Conservation (phyloP, 2,797 vertebrate species). For the Amblyopsis hoosieri region DNA sequence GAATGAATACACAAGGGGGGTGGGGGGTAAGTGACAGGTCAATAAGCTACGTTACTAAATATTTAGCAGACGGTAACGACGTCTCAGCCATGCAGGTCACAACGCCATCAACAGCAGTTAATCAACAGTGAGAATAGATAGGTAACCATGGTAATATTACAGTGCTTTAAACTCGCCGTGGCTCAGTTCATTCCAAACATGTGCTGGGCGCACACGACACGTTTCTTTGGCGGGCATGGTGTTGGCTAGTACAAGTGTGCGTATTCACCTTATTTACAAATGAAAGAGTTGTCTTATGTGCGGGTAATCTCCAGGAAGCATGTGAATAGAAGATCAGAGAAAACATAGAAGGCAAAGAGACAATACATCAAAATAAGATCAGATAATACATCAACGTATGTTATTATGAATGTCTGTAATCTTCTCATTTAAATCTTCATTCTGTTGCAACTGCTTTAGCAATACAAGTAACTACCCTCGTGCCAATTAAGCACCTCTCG, state of each 20-base stretch:
- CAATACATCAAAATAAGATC: too few relatives aligned
- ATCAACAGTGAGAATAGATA: conserved; percentile 25
- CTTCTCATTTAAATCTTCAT: background rate
- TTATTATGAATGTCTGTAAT: too few relatives aligned
- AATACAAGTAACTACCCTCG: background rate
- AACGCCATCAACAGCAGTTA: conserved; percentile 38
- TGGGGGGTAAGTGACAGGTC: conserved; percentile 27
- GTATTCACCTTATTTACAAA: background rate
- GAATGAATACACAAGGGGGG: conserved; percentile 6
- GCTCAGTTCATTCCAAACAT: conserved; percentile 16
- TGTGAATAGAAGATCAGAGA: too few relatives aligned
- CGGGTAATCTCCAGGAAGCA: too few relatives aligned
- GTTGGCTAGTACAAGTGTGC: too few relatives aligned
- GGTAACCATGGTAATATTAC: conserved; percentile 47
- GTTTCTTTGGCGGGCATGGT: background rate
- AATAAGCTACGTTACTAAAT: conserved; percentile 15
- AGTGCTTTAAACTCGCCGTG: conserved; percentile 39
- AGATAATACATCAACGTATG: too few relatives aligned
- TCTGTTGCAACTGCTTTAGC: background rate
- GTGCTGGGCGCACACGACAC: conserved; percentile 23
- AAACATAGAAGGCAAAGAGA: too few relatives aligned
- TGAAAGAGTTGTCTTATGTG: too few relatives aligned
- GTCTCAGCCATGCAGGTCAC: conserved; percentile 54
- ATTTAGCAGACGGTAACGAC: conserved; percentile 16
- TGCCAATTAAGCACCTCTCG: too few relatives aligned